Evolutionary conservation across 2,888 invertebrate genomes (phyloP).

Genomic region (Crepidodera aurea): DNA sequence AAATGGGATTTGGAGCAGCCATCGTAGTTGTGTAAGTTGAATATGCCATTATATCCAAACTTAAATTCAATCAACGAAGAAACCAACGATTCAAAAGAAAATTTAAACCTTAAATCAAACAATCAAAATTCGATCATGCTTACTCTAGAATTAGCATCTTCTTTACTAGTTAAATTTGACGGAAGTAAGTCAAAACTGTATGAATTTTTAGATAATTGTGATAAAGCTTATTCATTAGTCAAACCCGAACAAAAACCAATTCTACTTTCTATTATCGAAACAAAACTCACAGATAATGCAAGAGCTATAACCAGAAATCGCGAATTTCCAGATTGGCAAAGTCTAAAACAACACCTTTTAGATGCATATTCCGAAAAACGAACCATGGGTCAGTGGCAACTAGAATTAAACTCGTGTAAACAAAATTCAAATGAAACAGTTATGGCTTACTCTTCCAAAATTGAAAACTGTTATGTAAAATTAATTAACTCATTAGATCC

Average conservation of each 20-base stretch:
- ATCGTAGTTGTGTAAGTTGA: background rate
- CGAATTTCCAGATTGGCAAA: background rate
- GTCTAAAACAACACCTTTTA: no score
- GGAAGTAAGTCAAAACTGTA: background rate
- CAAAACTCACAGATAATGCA: background rate
- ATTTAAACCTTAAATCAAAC: background rate
- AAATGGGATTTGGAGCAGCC: background rate
- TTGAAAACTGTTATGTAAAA: no score
- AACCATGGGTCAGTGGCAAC: no score
- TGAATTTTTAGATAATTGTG: background rate
- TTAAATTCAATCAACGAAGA: background rate
- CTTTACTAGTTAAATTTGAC: conserved; percentile 1
- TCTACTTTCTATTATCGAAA: background rate
- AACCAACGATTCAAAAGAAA: background rate
- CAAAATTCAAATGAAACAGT: no score
- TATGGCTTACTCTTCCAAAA: no score
- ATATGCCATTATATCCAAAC: background rate
- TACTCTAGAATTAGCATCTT: no score
- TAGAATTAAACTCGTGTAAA: no score
- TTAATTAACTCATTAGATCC: background rate
- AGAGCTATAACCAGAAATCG: background rate
- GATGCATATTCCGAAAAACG: no score
- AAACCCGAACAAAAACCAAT: background rate
- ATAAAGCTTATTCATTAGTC: conserved; percentile 1
- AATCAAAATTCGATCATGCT: no score